These are phyloP conservation scores for Microctonus hyperodae DNA, from an alignment of 2,888 invertebrate species.

Conservation along the genomic window DNA sequence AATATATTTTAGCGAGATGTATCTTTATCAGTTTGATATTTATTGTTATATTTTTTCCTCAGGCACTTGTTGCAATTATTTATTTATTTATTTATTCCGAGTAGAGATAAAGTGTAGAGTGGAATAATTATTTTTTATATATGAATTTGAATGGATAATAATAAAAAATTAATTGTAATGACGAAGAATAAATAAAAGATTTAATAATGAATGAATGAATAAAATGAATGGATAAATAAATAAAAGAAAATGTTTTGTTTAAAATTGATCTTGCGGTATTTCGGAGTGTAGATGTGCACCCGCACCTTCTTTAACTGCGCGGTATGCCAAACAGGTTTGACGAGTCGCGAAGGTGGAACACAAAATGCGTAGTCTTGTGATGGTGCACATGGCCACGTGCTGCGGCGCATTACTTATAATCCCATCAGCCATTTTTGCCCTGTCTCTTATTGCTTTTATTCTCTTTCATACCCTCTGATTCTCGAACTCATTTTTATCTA, in stretches of 20 bases:
- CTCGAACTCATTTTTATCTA: slow-evolving; percentile 7
- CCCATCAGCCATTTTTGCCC: slow-evolving; percentile 53
- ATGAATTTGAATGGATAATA: no score
- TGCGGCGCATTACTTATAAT: slow-evolving; percentile 62
- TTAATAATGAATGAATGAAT: not conserved
- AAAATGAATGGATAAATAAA: not conserved
- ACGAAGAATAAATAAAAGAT: no score
- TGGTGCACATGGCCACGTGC: slow-evolving; percentile 52
- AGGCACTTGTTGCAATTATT: not conserved
- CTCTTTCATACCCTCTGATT: slow-evolving; percentile 23
- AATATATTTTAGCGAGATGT: not conserved
- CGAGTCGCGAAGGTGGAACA: slow-evolving; percentile 56
- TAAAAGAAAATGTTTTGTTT: slow-evolving; percentile 39
- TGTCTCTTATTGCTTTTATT: slow-evolving; percentile 31
- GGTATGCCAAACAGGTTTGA: slow-evolving; percentile 58
- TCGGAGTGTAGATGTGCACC: slow-evolving; percentile 26
- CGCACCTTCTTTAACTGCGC: slow-evolving; percentile 20
- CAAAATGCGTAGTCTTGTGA: slow-evolving; percentile 38
- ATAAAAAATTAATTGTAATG: no score
- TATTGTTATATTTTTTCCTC: not conserved
- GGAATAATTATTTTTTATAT: no score
- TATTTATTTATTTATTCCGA: not conserved
- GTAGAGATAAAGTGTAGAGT: no score
- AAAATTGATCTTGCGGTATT: slow-evolving; percentile 23
- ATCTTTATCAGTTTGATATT: not conserved